Conservation (phyloP, 2,797 vertebrate genomes). For the Sphenodon punctatus region DNA sequence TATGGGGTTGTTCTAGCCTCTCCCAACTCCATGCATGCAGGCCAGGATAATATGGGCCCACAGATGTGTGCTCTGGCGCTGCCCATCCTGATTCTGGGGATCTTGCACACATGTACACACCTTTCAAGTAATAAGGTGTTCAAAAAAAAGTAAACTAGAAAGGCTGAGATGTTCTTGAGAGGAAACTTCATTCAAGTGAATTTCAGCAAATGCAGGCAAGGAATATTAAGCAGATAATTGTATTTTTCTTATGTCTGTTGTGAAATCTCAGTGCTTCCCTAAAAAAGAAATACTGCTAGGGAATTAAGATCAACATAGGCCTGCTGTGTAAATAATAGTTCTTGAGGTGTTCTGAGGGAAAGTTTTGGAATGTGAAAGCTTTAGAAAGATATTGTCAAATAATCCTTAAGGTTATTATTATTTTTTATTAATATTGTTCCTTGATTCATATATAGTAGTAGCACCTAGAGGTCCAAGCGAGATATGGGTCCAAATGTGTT, state of each 20-base stretch:
- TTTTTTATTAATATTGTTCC: background rate
- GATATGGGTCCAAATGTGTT: background rate
- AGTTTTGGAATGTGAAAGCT: no score
- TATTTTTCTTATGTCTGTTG: background rate
- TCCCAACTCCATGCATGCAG: no score
- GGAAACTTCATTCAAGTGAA: background rate
- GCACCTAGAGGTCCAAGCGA: background rate
- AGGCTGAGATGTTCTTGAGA: accelerated
- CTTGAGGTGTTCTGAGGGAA: background rate
- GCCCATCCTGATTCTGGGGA: no score
- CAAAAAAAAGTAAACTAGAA: background rate
- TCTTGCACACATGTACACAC: no score
- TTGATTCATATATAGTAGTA: background rate
- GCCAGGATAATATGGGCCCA: no score
- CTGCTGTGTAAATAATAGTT: background rate
- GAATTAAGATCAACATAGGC: background rate
- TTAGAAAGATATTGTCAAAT: background rate
- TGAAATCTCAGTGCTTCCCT: background rate
- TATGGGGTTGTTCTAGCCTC: no score
- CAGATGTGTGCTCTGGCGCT: no score
- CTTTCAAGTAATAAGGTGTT: background rate
- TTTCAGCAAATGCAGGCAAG: background rate
- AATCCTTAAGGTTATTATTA: background rate
- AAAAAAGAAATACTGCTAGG: background rate
- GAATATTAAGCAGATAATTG: background rate